phyloP scores from a whole-genome alignment of 2,113 vertebrate species.

The Enhydra lutris region DNA sequence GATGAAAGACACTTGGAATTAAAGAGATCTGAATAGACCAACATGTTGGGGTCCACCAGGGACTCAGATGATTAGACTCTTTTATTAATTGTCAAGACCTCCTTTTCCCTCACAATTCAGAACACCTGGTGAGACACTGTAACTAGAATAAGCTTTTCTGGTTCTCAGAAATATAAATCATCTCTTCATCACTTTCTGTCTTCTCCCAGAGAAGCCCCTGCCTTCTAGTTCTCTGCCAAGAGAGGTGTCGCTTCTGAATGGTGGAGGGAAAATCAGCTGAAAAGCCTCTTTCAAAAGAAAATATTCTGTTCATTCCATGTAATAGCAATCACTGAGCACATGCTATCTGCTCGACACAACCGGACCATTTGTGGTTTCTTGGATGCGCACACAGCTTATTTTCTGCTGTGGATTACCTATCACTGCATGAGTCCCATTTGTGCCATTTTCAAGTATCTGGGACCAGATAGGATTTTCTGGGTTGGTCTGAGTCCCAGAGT shows the following conservation, averaged over 20 bases:
- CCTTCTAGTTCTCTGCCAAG: slow-evolving; percentile 32
- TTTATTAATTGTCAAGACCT: neutral
- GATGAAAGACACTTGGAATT: neutral
- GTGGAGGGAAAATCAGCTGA: neutral
- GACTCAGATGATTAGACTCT: neutral
- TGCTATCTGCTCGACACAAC: neutral
- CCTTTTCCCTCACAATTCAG: neutral
- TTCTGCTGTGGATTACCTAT: neutral
- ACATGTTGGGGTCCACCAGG: neutral
- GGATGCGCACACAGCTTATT: neutral
- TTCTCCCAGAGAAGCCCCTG: neutral
- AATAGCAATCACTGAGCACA: neutral
- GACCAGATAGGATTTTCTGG: neutral
- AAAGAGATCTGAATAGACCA: neutral
- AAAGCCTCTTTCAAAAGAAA: neutral
- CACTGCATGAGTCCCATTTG: neutral
- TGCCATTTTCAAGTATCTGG: neutral
- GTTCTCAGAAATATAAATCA: neutral
- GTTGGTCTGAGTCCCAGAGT: neutral
- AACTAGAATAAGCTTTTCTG: neutral
- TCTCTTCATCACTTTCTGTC: neutral
- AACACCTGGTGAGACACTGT: neutral
- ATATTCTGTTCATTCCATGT: neutral
- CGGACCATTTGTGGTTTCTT: neutral
- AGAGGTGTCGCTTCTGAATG: neutral